These are phyloP conservation scores for Sakesphorus luctuosus DNA, from an alignment of 2,113 vertebrate genomes.

Conservation along the genomic window DNA sequence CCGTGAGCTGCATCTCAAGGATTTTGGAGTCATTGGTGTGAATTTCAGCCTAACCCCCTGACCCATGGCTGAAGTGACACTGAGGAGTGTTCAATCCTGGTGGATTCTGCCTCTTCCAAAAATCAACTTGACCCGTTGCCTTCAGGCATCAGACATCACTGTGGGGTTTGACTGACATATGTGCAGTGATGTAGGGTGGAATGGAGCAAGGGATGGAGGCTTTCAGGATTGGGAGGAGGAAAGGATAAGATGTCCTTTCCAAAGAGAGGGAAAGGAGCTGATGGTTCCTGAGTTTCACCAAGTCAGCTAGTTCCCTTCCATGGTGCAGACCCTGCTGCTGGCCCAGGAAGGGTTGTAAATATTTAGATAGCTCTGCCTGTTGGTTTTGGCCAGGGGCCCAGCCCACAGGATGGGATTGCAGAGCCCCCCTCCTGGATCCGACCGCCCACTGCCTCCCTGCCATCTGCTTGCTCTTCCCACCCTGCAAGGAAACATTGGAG, in stretches of 20 bases:
- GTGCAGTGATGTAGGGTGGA: background rate
- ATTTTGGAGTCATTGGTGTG: background rate
- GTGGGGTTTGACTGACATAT: background rate
- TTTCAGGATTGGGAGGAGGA: background rate
- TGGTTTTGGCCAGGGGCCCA: constrained; percentile 17
- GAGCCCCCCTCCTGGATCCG: background rate
- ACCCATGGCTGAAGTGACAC: background rate
- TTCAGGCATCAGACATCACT: background rate
- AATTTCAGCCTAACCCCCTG: background rate
- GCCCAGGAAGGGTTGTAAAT: background rate
- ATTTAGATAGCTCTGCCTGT: constrained; percentile 32
- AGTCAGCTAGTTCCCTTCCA: constrained; percentile 19
- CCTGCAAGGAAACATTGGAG: rapidly evolving
- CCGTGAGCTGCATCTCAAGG: background rate
- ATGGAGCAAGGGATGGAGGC: background rate
- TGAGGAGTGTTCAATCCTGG: background rate
- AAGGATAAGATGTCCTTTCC: background rate
- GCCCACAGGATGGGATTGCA: background rate
- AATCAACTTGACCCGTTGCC: background rate
- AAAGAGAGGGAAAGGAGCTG: background rate
- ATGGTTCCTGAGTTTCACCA: background rate
- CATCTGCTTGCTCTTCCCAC: background rate
- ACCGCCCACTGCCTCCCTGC: background rate
- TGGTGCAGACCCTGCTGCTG: background rate
- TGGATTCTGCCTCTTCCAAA: background rate